These are phyloP conservation scores for Onthophagus sagittarius DNA, from an alignment of 2,888 invertebrate species.

Conservation along the genomic window DNA sequence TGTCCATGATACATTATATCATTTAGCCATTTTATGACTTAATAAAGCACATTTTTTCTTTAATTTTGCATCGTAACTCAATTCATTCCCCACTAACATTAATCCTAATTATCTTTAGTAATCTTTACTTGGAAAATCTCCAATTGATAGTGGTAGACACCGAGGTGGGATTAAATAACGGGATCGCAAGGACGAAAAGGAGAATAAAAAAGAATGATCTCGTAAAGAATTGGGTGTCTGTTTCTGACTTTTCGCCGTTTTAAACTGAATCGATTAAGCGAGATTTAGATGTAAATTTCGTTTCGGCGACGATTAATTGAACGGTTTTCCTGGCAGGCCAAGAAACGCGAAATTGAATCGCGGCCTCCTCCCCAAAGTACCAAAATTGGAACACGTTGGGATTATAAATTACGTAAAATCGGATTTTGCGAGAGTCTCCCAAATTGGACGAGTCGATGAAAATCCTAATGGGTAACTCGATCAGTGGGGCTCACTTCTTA, in stretches of 20 bases:
- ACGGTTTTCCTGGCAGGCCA: not conserved
- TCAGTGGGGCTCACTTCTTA: slow-evolving; percentile 38
- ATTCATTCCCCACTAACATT: too few species aligned
- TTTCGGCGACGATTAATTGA: not conserved
- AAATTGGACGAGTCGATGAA: not conserved
- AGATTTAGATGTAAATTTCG: not conserved
- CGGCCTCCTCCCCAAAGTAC: not conserved
- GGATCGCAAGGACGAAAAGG: not conserved
- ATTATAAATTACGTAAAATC: not conserved
- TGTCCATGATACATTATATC: too few species aligned
- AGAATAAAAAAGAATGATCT: not conserved
- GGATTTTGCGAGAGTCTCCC: not conserved
- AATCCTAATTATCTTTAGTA: too few species aligned
- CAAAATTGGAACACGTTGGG: not conserved
- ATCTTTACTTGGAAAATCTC: not conserved
- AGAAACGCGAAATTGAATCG: not conserved
- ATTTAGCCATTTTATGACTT: too few species aligned
- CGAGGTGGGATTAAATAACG: not conserved
- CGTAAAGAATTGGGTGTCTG: not conserved
- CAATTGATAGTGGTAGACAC: not conserved
- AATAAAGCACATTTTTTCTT: too few species aligned
- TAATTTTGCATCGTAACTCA: too few species aligned
- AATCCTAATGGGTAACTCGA: not conserved
- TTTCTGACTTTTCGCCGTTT: not conserved
- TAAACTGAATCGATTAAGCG: not conserved